phyloP scores from a whole-genome alignment of 2,888 invertebrate genomes.

The Parthenolecanium corni region DNA sequence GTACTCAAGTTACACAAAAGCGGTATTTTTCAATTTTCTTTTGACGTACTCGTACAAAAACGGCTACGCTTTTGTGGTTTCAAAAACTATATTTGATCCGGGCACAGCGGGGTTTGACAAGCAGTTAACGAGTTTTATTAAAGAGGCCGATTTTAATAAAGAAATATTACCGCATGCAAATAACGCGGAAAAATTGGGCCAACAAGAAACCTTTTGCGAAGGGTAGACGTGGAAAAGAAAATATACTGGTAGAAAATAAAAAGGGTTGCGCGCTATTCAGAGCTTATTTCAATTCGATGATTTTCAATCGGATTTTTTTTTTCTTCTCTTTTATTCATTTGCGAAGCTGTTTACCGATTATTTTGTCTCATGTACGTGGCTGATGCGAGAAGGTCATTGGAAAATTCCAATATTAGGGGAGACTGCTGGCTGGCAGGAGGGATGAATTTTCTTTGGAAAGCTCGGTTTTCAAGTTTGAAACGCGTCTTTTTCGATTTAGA shows the following conservation, averaged over 20 bases:
- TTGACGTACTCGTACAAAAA: conserved; percentile 16
- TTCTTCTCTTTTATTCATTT: background rate
- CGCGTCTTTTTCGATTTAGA: too few species aligned
- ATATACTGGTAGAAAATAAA: background rate
- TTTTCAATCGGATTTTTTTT: conserved; percentile 21
- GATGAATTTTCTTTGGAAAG: too few species aligned
- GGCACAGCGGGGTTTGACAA: conserved; percentile 23
- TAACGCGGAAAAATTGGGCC: too few species aligned
- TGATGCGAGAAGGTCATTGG: too few species aligned
- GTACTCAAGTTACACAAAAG: conserved; percentile 23
- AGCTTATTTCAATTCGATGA: conserved; percentile 15
- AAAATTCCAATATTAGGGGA: too few species aligned
- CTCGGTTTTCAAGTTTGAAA: too few species aligned
- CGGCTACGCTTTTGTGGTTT: conserved; percentile 21
- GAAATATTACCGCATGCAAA: conserved; percentile 13
- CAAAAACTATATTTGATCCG: conserved; percentile 18
- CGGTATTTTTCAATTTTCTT: conserved; percentile 14
- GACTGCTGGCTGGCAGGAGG: too few species aligned
- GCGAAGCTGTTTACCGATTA: too few species aligned
- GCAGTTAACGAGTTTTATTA: conserved; percentile 27
- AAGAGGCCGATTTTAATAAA: conserved; percentile 27
- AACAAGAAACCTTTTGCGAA: too few species aligned
- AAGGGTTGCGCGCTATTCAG: conserved; percentile 5
- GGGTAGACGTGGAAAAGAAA: too few species aligned
- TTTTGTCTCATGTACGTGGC: too few species aligned